Conservation (phyloP, 2,888 invertebrate genomes). For the Petrophora chlorosata region DNA sequence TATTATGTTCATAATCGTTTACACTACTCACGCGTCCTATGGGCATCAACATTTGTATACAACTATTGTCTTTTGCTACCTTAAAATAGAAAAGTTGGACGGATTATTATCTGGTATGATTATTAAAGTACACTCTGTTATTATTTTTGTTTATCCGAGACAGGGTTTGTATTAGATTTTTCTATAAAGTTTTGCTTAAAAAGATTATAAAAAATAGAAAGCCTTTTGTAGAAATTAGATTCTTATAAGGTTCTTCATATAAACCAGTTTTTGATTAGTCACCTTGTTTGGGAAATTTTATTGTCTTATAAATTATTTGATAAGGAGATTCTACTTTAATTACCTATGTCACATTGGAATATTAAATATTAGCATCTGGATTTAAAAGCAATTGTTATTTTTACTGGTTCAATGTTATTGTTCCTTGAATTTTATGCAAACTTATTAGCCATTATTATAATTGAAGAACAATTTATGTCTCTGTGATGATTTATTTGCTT, state of each 20-base stretch:
- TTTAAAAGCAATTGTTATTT: conserved; percentile 39
- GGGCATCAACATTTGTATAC: too few relatives aligned
- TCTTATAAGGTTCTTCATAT: background rate
- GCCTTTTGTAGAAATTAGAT: background rate
- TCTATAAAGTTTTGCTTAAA: background rate
- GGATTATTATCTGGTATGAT: background rate
- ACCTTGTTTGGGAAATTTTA: conserved; percentile 37
- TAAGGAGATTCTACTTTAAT: conserved; percentile 4
- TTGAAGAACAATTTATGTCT: conserved; percentile 29
- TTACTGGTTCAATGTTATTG: too few relatives aligned
- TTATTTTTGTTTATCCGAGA: conserved; percentile 5
- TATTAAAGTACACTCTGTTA: background rate
- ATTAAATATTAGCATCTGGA: conserved; percentile 35
- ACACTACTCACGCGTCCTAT: too few relatives aligned
- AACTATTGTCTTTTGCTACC: too few relatives aligned
- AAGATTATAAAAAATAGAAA: too few relatives aligned
- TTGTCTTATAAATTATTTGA: conserved; percentile 43
- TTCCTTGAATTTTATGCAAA: conserved; percentile 41
- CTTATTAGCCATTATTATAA: conserved; percentile 26
- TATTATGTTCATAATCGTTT: conserved; percentile 15
- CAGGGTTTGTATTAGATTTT: conserved; percentile 2
- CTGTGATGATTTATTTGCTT: conserved; percentile 37
- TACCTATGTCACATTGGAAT: conserved; percentile 3
- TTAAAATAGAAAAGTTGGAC: too few relatives aligned
- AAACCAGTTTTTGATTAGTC: conserved; percentile 7